phyloP scores from a whole-genome alignment of 2,113 vertebrate species.

The Salvelinus alpinus region DNA sequence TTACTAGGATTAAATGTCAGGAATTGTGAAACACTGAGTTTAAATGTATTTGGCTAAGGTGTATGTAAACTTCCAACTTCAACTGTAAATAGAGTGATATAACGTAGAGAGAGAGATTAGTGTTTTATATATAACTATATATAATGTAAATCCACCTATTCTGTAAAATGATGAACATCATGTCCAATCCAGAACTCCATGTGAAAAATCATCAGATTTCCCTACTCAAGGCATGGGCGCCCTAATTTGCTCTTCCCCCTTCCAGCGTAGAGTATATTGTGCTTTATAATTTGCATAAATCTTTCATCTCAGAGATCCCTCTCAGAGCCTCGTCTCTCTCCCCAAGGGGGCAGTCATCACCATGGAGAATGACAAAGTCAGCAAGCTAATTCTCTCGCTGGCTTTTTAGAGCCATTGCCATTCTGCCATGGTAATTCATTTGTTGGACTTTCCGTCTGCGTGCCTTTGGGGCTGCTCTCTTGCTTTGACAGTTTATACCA shows the following conservation, averaged over 20 bases:
- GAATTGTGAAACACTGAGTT: no score
- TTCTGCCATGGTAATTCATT: not conserved
- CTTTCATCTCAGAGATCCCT: not conserved
- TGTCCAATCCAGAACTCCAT: not conserved
- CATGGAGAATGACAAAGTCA: not conserved
- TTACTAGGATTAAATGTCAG: no score
- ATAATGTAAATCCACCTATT: not conserved
- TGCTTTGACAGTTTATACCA: conserved; percentile 4
- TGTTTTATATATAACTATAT: not conserved
- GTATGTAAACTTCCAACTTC: no score
- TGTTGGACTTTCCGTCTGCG: not conserved
- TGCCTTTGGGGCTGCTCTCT: not conserved
- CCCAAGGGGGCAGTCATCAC: not conserved
- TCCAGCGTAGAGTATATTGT: not conserved
- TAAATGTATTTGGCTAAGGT: no score
- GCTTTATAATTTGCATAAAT: not conserved
- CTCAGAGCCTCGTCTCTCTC: not conserved
- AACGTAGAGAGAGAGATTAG: no score
- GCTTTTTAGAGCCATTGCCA: not conserved
- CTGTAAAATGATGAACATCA: not conserved
- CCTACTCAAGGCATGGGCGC: not conserved
- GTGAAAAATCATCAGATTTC: not conserved
- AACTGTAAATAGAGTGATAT: no score
- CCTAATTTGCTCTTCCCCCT: not conserved
- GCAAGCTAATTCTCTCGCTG: not conserved